Evolutionary conservation across 2,888 invertebrate genomes (phyloP), one percentile per base, ranked within the genome.

Genomic region (Mechanitis mazaeus): DNA sequence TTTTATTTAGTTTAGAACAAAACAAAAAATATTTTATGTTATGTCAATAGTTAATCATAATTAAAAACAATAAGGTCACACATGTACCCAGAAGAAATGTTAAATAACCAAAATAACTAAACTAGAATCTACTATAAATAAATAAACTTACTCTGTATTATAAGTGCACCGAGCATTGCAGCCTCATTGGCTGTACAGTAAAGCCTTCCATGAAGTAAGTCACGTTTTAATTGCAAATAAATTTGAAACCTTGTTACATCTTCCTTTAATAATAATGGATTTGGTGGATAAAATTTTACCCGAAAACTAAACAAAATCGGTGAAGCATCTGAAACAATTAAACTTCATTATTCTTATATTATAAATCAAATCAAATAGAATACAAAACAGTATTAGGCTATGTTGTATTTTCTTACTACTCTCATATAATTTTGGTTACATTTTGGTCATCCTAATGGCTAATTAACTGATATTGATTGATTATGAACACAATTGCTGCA

Each of bases 241-340:
- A 98, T 93, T 87, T 98, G 98, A 87, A 98, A 98, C 76, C 98
- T 93, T 68, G 98, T 97, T 68, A 97, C 95, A 85, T 98, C 96
- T 82, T 98, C 98, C 83, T 96, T 97, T 69, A 99, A 91, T 60
- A 96, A 92, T 82, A 96, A 92, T 20, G 98, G 98, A 88, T 98
- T 97, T 62, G 96, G 96, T 20, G 99, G 98, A 84, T 99, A 99
- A 87, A 97, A 99, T 91, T 98, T 98, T 68, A 98, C 97, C 68
- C 98, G 95, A 85, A 99, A 97, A 87, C 97, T 98, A 82, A 99
- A 96, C 65, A 98, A 89, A 77, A 97, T 95, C 65, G 97, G 96
- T 74, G 96, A 95, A 76, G 97, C 93, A 87, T 97, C 98, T 97
- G 91, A 11, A 91, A 83, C 9, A 31, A 50, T 31, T 50, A 9